Evolutionary conservation across 2,797 vertebrate genomes (phyloP).

Genomic region (Scleropages formosus): DNA sequence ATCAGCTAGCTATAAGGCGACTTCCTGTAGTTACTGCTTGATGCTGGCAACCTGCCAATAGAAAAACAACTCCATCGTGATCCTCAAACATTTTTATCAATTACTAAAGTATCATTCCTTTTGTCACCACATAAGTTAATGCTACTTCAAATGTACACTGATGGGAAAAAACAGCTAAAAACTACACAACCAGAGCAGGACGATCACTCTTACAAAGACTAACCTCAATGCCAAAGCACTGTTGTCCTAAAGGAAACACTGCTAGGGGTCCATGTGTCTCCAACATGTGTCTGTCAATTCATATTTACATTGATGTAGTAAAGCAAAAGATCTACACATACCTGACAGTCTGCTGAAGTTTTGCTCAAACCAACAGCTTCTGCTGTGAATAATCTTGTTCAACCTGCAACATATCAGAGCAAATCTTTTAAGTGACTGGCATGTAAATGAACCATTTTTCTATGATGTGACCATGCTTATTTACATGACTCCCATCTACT

Average conservation of each 20-base stretch:
- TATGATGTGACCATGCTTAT: background rate
- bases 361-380: constrained; percentile 14
- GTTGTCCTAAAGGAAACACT: background rate
- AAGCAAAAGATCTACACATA: background rate
- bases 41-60: no score
- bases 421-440: background rate
- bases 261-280: background rate
- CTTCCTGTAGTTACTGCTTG: no score
- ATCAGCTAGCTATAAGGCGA: no score
- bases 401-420: constrained; percentile 21
- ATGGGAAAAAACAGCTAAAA: no score
- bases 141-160: no score
- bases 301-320: background rate
- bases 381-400: background rate
- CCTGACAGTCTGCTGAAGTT: constrained; percentile 21
- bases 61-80: no score
- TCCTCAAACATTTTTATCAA: no score
- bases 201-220: no score
- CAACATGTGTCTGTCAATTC: background rate
- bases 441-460: background rate
- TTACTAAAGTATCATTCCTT: no score
- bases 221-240: background rate
- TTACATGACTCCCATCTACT: background rate
- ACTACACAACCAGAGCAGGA: no score
- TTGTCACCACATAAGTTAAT: no score